Evolutionary conservation across 2,797 vertebrate genomes (phyloP), one percentile per base, ranked within the genome.

Genomic region (Syndactyla subalaris): DNA sequence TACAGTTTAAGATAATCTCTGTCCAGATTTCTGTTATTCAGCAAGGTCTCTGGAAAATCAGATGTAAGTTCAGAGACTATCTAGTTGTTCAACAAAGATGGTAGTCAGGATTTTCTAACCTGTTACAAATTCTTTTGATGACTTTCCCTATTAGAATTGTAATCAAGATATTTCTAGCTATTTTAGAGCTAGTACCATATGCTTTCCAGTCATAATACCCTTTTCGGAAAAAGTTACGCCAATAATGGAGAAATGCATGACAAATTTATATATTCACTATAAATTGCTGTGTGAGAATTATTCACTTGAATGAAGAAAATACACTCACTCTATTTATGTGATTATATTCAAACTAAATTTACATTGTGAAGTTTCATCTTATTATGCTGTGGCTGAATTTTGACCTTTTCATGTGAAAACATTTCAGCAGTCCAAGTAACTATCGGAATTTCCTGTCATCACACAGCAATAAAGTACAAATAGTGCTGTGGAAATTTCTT

Each of bases 321-420:
- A 22, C 3, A 9, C 3, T 70, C 1, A 32, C 70, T 94, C 93
- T 76, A 71, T 89, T 93, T 66, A 89, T 92, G 89, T 1, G 0
- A 3, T 93, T 77, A 67, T 65, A 89, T 74, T 76, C 13, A 66
- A 58, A 87, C 30, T 59, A 77, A 73, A 74, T 91, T 79, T 89
- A 63, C 18, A 46, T 57, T 66, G 45, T 67, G 65, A 91, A 83
- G 22, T 41, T 95, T 83, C 49, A 62, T 83, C 41, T 89, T 7
- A 84, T 90, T 84, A 62, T 68, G 18, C 20, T 48, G 34, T 84
- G 70, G 86, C 73, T 85, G 45, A 81, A 70, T 94, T 93, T 76
- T 93, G 62, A 89, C 62, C 73, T 94, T 94, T 90, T 71, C n/a
- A 73, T 63, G 51, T 78, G 74, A 82, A 93, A 93, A 88, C 19